Evolutionary conservation across 30 jellyfish, hydroid and myxozoan genomes (phyloP).

Genomic region (Hydractinia symbiolongicarpus): DNA sequence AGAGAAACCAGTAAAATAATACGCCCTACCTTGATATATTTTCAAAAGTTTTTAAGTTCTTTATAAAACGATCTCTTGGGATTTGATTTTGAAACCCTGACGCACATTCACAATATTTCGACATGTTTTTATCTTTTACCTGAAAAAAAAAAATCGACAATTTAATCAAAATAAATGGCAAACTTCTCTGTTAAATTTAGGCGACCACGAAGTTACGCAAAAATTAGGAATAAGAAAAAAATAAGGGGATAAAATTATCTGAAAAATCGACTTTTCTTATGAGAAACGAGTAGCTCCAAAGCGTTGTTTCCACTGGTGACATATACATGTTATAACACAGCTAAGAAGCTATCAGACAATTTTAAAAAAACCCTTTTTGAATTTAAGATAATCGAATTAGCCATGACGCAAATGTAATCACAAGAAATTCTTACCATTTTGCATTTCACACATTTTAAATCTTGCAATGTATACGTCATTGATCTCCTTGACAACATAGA

Average conservation of each 20-base stretch:
- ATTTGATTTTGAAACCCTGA: constrained; percentile 46
- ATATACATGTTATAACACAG: not conserved
- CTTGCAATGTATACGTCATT: constrained; percentile 86
- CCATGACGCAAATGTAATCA: not conserved
- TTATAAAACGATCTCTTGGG: constrained; percentile 37
- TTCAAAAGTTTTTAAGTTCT: constrained; percentile 48
- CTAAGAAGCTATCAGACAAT: not conserved
- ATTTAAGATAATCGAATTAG: not conserved
- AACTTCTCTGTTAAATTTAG: not conserved
- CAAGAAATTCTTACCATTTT: constrained; percentile 45
- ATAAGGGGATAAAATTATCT: too few relatives aligned
- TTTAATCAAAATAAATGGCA: not conserved
- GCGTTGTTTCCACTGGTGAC: not conserved
- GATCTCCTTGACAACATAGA: constrained; percentile 71
- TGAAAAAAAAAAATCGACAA: constrained; percentile 6
- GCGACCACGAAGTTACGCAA: too few relatives aligned
- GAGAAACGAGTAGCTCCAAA: not conserved
- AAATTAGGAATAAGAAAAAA: too few relatives aligned
- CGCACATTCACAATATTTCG: constrained; percentile 81
- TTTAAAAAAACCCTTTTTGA: not conserved
- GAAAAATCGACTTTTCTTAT: not conserved
- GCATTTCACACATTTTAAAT: constrained; percentile 82
- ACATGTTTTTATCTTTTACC: constrained; percentile 87
- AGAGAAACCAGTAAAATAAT: not conserved
- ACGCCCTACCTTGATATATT: constrained; percentile 60